Base-by-base conservation (phyloP, 2,113 vertebrate genomes). In the Oncorhynchus kisutch region DNA sequence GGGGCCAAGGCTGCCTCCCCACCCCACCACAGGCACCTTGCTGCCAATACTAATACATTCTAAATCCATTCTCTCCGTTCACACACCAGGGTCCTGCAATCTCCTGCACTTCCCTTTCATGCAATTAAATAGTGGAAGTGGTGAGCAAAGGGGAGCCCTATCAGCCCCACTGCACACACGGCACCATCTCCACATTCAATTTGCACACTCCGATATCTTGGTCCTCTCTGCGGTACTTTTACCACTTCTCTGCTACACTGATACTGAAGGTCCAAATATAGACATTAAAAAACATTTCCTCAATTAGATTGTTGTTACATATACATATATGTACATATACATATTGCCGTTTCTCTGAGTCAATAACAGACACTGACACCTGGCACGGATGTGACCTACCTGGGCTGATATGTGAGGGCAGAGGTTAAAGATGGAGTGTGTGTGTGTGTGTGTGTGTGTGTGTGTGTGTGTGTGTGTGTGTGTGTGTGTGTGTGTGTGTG, bases 101-200 rank as follows among this genome's bases (percentile, higher is more conserved):
- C 92, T 93, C 89, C 87, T 88, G 85, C 88, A 83, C 82, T 90
- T 90, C 84, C 89, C 91, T 92, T 93, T 93, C 91, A 93, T 92
- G 91, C 91, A 93, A 91, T 93, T 94, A 93, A 93, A 92, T 89
- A 88, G 92, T 91, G 89, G 88, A 90, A 91, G 86, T 90, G 86
- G 85, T 77, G 85, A 89, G 89, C 81, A 88, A 90, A 87, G 87
- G 90, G 90, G 90, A 89, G 91, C 90, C 89, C 89, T 92, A 92
- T 92, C 92, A 92, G 91, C 86, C 79, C 74, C 60, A 66, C 88
- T 86, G 88, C 89, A 89, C 89, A 91, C 87, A 71, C 76, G 72
- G 84, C 86, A 89, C 83, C 91, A 91, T 89, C 87, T 91, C 86
- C 86, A 87, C 86, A 88, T 90, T 90, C 90, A 90, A 89, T 90